Conservation (phyloP, 2,113 vertebrate species). For the Seriola rivoliana region DNA sequence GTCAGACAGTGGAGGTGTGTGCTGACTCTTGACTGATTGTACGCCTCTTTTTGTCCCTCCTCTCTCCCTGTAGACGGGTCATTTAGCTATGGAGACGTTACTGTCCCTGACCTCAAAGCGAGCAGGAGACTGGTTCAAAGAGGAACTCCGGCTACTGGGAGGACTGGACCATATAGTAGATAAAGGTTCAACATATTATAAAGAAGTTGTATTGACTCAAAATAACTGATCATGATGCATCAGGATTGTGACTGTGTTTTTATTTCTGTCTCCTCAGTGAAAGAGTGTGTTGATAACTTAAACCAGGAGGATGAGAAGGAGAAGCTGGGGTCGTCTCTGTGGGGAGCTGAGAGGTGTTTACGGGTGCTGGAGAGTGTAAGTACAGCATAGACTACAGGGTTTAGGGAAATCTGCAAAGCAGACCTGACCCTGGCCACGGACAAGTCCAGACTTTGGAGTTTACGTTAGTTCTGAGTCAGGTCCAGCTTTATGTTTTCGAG, state of each 20-base stretch:
- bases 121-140: conserved; percentile 99
- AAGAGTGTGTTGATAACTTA: conserved; percentile 95
- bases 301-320: conserved; percentile 93
- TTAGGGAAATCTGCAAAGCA: background rate
- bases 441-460: too few relatives aligned
- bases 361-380: conserved; percentile 98
- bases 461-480: too few relatives aligned
- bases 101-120: conserved; percentile 96
- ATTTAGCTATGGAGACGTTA: conserved; percentile 97
- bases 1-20: background rate
- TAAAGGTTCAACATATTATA: conserved; percentile 88
- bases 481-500: background rate
- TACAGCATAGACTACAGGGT: conserved; percentile 16
- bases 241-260: background rate
- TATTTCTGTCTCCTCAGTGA: conserved; percentile 84
- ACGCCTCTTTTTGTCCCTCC: background rate
- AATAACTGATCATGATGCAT: fast-evolving
- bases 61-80: conserved; percentile 88
- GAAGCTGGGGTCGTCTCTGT: conserved; percentile 93
- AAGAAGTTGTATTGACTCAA: too few relatives aligned
- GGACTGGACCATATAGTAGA: conserved; percentile 99
- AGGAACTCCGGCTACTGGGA: conserved; percentile 95
- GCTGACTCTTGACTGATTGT: background rate
- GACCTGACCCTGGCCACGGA: background rate
- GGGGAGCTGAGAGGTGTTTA: conserved; percentile 98